Conservation (phyloP, 2,797 vertebrate genomes). For the Gymnothorax reevesii region DNA sequence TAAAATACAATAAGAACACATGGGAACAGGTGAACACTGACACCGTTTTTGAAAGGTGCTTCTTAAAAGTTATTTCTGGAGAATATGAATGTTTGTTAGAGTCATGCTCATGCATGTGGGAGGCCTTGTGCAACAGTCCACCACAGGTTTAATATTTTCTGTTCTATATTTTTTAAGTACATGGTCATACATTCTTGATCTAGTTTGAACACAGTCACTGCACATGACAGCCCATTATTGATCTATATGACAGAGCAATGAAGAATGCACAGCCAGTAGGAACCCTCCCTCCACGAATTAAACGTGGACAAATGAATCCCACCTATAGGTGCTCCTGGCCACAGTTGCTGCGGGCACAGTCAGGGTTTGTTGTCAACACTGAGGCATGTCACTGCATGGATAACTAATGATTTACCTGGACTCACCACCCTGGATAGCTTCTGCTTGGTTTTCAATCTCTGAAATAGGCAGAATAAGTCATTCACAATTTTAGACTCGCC, state of each 20-base stretch:
- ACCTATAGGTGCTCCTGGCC: not conserved
- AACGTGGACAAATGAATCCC: not conserved
- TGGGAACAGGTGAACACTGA: not conserved
- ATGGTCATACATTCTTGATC: not conserved
- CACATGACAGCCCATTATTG: not conserved
- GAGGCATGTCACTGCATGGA: not conserved
- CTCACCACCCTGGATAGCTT: not conserved
- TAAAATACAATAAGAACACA: too few species aligned
- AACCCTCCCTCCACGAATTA: not conserved
- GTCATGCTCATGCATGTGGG: not conserved
- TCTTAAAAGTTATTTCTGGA: not conserved
- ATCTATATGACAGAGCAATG: not conserved
- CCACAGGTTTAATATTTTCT: not conserved
- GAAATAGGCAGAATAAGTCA: not conserved
- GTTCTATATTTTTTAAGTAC: not conserved
- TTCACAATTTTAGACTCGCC: not conserved
- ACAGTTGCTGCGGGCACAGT: not conserved
- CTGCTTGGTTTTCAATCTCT: not conserved
- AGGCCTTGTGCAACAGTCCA: not conserved
- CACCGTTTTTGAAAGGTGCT: not conserved
- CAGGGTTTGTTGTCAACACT: not conserved
- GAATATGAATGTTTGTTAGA: not conserved
- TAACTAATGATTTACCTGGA: not conserved
- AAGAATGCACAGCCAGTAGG: not conserved
- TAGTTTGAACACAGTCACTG: not conserved